Evolutionary conservation across 92 coral and sea anemone species (phyloP).

Genomic region (Palythoa grandis): DNA sequence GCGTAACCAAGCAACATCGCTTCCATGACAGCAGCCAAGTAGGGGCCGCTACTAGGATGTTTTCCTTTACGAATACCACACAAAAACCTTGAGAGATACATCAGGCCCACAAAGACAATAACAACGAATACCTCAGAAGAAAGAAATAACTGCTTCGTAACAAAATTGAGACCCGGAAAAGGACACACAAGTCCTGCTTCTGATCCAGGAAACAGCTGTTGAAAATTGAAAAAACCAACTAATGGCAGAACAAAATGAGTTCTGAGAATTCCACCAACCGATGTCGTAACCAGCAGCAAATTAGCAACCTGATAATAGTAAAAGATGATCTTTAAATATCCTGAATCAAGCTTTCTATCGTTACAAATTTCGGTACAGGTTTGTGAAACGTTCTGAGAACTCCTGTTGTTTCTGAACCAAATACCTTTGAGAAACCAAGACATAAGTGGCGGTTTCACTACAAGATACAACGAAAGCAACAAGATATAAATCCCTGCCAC

Average conservation of each 20-base stretch:
- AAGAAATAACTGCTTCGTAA: conserved; percentile 56
- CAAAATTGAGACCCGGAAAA: conserved; percentile 55
- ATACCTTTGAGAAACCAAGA: conserved; percentile 22
- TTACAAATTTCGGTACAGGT: neutral
- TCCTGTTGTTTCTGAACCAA: neutral
- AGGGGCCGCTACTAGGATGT: conserved; percentile 5
- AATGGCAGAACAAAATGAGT: conserved; percentile 44
- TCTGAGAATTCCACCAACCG: neutral
- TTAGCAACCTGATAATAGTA: conserved; percentile 63
- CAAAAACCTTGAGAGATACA: conserved; percentile 16
- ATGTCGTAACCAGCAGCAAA: conserved; percentile 21
- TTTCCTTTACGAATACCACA: neutral
- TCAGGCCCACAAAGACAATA: conserved; percentile 20
- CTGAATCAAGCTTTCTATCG: conserved; percentile 33
- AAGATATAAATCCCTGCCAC: conserved; percentile 16
- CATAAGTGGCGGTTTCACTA: conserved; percentile 50
- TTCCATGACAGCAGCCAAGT: conserved; percentile 50
- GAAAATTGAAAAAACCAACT: conserved; percentile 57
- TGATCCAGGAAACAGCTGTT: conserved; percentile 33
- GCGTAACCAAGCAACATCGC: conserved; percentile 58
- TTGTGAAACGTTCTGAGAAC: too few relatives aligned
- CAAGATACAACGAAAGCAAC: conserved; percentile 44
- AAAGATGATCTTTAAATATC: conserved; percentile 55
- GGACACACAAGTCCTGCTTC: conserved; percentile 52
- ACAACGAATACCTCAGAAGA: conserved; percentile 39